Base-by-base conservation (phyloP, 2,888 invertebrate genomes). In the Drosophila nr. perissopoda region DNA sequence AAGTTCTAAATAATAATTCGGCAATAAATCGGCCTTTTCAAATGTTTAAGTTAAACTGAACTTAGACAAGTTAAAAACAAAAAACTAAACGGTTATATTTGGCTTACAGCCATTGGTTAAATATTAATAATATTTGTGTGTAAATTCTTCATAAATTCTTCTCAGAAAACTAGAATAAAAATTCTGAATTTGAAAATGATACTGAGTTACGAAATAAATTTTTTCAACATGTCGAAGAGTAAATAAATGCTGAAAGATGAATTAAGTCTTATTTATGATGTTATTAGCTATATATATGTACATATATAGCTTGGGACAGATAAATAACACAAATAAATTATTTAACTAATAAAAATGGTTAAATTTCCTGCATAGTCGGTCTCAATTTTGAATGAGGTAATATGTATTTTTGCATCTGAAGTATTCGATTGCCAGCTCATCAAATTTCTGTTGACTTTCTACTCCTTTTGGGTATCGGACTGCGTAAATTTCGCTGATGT, bases 401-500 rank as follows among this genome's bases (percentile, higher is more conserved):
- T 21, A 45, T 7, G 21, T 45, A 21, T 21, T 11, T 6, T 27
- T 29, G 18, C 25, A 3, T 36, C 7, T 36, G n/a, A n/a, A n/a
- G 10, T 5, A 29, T 64, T 33, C 65, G 5, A 25, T 25, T 11
- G 5, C 11, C 25, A 57, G 34, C 16, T 57, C 25, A 25, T 13
- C 11, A 21, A 56, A 38, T 48, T 45, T 27, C 16, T 31, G 36
- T 16, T 7, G 2, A 29, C 51, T 36, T 58, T 69, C 70, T 42
- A 34, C n/a, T 27, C 25, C 18, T 29, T 33, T 18, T 29, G 2
- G 49, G 48, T 31, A 49, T 33, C 13, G n/a, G 13, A 16, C 48
- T 48, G 75, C 45, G 70, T 64, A 60, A 63, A 60, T 69, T 58
- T 73, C 21, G 58, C 40, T 60, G 76, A 76, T 89, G 72, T 76